These are phyloP conservation scores for Drosophila atripex DNA, from an alignment of 2,888 invertebrate species.

Conservation along the genomic window DNA sequence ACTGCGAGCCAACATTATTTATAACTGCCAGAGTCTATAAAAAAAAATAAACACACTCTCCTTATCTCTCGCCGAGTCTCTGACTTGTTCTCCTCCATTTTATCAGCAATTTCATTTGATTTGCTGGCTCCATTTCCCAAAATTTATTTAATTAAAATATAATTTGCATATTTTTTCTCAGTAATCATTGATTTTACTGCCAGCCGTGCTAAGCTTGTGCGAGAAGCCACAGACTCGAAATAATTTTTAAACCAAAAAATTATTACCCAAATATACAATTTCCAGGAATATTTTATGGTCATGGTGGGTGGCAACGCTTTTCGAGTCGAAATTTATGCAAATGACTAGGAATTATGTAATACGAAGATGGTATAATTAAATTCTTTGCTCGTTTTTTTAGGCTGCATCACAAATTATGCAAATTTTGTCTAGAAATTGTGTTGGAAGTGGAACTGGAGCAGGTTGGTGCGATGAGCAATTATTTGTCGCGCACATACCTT, in stretches of 20 bases:
- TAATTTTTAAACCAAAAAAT: constrained; percentile 3
- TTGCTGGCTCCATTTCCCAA: constrained; percentile 3
- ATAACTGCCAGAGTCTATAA: constrained; percentile 7
- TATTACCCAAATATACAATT: constrained; percentile 15
- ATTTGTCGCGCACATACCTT: neutral
- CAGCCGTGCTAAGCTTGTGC: neutral
- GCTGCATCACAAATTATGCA: constrained; percentile 60
- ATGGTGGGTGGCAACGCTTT: neutral
- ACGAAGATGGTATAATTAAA: constrained; percentile 65
- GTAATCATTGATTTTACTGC: neutral
- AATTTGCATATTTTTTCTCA: constrained; percentile 1
- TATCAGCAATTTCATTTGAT: constrained; percentile 18
- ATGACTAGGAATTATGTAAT: constrained; percentile 64
- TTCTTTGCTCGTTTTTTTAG: constrained; percentile 43
- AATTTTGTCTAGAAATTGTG: constrained; percentile 49
- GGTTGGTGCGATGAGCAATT: constrained; percentile 5
- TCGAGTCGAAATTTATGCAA: constrained; percentile 62
- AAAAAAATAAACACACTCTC: neutral
- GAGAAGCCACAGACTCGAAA: constrained; percentile 15
- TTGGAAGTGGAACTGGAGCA: constrained; percentile 3
- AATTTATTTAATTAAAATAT: constrained; percentile 16
- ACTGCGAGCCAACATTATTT: constrained; percentile 35
- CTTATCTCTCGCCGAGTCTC: neutral
- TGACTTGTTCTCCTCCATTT: constrained; percentile 18
- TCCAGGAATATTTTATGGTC: constrained; percentile 34